These are phyloP conservation scores for Tenebrio molitor DNA, from an alignment of 1,140 invertebrate species.

Conservation along the genomic window DNA sequence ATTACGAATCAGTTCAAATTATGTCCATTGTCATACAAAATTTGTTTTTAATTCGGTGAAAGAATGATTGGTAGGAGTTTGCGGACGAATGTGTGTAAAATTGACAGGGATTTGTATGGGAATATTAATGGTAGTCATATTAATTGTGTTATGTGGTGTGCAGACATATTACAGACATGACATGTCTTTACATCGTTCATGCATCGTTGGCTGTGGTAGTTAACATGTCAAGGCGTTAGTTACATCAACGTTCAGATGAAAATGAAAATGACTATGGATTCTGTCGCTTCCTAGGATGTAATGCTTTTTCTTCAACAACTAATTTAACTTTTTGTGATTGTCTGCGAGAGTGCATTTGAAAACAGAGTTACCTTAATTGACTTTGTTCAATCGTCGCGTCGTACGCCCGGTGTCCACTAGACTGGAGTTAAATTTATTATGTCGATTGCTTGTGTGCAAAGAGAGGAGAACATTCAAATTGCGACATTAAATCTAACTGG, in stretches of 20 bases:
- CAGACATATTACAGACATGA: not conserved
- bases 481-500: no score
- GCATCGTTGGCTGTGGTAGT: conserved; percentile 4
- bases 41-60: no score
- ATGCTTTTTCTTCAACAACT: not conserved
- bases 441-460: not conserved
- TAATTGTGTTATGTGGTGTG: not conserved
- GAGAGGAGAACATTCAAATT: no score
- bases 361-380: conserved; percentile 4
- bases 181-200: conserved; percentile 2
- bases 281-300: not conserved
- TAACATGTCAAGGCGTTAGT: not conserved
- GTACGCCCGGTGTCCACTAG: not conserved
- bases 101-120: no score
- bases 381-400: conserved; percentile 7
- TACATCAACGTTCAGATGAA: not conserved
- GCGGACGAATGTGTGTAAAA: no score
- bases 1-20: no score
- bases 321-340: conserved; percentile 13
- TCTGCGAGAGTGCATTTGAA: not conserved
- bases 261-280: not conserved
- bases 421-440: conserved; percentile 2
- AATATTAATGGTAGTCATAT: conserved; percentile 2
- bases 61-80: no score
- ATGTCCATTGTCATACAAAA: no score